These are phyloP conservation scores for Caenorhabditis sp. DNA, from an alignment of 2,888 invertebrate genomes.

Conservation along the genomic window DNA sequence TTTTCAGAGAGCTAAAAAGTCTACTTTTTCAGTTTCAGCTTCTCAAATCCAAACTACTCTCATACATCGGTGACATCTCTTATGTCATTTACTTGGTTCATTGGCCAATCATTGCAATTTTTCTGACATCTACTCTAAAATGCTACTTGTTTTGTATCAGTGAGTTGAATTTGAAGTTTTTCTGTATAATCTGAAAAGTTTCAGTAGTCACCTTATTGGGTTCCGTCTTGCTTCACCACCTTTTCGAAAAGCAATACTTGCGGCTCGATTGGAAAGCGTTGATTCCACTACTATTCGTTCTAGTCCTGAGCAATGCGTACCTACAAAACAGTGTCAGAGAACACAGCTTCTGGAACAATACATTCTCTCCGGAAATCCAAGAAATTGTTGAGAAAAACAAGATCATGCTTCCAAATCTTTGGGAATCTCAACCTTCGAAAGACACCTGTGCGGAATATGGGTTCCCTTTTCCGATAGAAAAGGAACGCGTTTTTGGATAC, in stretches of 20 bases:
- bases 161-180: not conserved
- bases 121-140: constrained; percentile 1
- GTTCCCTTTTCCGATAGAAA: not conserved
- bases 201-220: constrained; percentile 10
- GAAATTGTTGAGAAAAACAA: constrained; percentile 21
- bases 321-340: constrained; percentile 41
- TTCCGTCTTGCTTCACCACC: constrained; percentile 25
- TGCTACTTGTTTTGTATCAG: constrained; percentile 17
- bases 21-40: constrained; percentile 22
- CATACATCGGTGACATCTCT: constrained; percentile 46
- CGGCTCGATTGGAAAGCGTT: constrained; percentile 17
- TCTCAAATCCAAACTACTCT: constrained; percentile 9
- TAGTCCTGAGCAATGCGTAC: constrained; percentile 32
- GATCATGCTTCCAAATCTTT: constrained; percentile 16
- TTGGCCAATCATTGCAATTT: constrained; percentile 55
- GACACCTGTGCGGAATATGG: constrained; percentile 17
- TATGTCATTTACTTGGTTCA: constrained; percentile 50
- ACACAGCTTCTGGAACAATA: constrained; percentile 40
- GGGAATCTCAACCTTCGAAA: constrained; percentile 13
- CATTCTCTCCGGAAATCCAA: constrained; percentile 23
- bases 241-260: constrained; percentile 43
- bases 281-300: constrained; percentile 13
- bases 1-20: not conserved
- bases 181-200: not conserved
- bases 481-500: constrained; percentile 19